Evolutionary conservation across 2,113 vertebrate genomes (phyloP).

Genomic region (Pseudonaja textilis): DNA sequence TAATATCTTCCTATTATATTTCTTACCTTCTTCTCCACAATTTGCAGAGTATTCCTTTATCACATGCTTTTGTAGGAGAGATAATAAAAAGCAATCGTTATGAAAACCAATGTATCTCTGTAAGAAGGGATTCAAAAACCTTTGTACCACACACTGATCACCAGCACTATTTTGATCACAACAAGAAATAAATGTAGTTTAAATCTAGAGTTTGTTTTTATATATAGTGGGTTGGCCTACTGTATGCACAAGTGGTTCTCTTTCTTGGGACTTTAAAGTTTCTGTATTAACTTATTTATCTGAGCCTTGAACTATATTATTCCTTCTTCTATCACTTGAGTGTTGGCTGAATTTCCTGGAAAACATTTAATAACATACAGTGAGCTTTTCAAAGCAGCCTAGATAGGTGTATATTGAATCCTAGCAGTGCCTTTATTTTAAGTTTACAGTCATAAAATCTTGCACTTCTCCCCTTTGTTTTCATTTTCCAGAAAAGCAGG

Average conservation of each 20-base stretch:
- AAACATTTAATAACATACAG: background rate
- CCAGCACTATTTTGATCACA: background rate
- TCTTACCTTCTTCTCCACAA: background rate
- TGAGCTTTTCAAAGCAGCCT: background rate
- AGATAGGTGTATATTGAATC: background rate
- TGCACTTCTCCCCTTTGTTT: background rate
- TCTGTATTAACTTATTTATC: background rate
- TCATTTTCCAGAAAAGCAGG: background rate
- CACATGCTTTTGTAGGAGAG: background rate
- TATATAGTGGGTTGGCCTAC: too few relatives aligned
- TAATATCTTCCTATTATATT: background rate
- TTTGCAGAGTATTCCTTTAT: background rate
- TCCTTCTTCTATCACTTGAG: background rate
- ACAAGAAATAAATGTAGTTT: background rate
- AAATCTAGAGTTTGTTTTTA: background rate
- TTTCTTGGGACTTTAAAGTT: background rate
- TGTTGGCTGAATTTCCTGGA: background rate
- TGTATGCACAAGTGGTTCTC: background rate
- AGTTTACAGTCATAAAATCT: background rate
- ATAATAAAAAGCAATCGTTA: background rate
- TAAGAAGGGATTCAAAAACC: background rate
- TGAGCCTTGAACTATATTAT: background rate
- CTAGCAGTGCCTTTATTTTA: background rate
- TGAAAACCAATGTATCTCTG: background rate
- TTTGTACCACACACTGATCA: background rate